phyloP scores from a whole-genome alignment of 1,140 invertebrate genomes.

The Philopotamus ludificatus region DNA sequence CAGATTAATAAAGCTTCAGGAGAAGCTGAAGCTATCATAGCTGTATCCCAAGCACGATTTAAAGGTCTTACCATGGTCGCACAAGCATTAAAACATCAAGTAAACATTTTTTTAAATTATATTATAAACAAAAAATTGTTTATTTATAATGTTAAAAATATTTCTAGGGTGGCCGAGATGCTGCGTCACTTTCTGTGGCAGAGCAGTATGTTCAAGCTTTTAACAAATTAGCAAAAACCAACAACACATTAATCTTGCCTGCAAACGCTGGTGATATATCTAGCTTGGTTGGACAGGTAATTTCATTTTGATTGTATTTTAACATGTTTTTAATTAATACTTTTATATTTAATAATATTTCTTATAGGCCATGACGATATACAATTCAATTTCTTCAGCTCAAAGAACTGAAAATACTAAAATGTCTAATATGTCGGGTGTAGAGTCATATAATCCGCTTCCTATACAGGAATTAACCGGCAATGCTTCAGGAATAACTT shows the following conservation, averaged over 20 bases:
- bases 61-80: slow-evolving; percentile 75
- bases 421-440: too few relatives aligned
- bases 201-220: slow-evolving; percentile 96
- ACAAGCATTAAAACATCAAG: slow-evolving; percentile 60
- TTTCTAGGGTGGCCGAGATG: slow-evolving; percentile 74
- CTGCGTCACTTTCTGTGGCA: slow-evolving; percentile 88
- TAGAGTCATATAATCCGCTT: neutral
- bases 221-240: slow-evolving; percentile 86
- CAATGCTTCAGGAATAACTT: slow-evolving; percentile 2
- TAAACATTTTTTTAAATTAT: slow-evolving; percentile 37
- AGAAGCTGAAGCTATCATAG: slow-evolving; percentile 83
- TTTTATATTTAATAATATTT: slow-evolving; percentile 3
- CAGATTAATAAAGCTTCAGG: slow-evolving; percentile 85
- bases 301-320: slow-evolving; percentile 24
- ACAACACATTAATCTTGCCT: slow-evolving; percentile 93
- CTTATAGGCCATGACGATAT: slow-evolving; percentile 69
- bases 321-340: neutral
- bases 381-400: slow-evolving; percentile 59
- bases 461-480: slow-evolving; percentile 12
- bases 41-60: slow-evolving; percentile 81
- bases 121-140: neutral
- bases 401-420: slow-evolving; percentile 12
- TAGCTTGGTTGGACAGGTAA: slow-evolving; percentile 79
- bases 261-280: slow-evolving; percentile 86
- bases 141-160: slow-evolving; percentile 5